Conservation (phyloP, 2,888 invertebrate genomes). For the Morpho deidamia region DNA sequence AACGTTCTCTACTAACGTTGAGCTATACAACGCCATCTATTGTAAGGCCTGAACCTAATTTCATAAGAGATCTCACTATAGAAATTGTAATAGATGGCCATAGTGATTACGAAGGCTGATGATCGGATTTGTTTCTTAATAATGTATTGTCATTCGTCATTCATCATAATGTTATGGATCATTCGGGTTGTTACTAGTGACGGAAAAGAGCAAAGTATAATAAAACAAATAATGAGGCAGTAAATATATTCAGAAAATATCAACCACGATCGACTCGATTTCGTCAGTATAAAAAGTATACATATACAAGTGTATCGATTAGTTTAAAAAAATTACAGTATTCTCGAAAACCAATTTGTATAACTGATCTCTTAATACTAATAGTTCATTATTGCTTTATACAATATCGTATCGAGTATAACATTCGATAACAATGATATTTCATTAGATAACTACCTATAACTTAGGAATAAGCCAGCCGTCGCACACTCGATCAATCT, state of each 20-base stretch:
- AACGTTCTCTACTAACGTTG: too few species aligned
- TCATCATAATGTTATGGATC: too few species aligned
- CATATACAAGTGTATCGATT: conserved; percentile 50
- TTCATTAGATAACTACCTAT: conserved; percentile 54
- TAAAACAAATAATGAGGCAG: conserved; percentile 58
- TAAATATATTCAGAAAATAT: conserved; percentile 79
- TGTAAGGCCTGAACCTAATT: neutral
- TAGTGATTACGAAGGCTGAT: conserved; percentile 5
- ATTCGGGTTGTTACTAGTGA: too few species aligned
- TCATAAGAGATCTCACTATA: neutral
- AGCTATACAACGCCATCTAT: conserved; percentile 4
- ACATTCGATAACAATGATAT: conserved; percentile 63
- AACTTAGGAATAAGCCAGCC: conserved; percentile 58
- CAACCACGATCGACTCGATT: conserved; percentile 65
- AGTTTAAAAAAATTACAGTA: conserved; percentile 51
- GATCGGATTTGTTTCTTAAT: neutral
- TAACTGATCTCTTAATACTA: conserved; percentile 65
- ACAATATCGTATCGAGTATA: conserved; percentile 72
- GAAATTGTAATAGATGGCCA: conserved; percentile 17
- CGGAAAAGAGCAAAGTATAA: conserved; percentile 11
- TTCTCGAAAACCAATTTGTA: conserved; percentile 61
- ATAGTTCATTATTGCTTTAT: conserved; percentile 73
- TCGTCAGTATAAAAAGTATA: conserved; percentile 62
- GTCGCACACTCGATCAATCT: conserved; percentile 63
- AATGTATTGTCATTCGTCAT: too few species aligned